A percentile compares a stretch with the other conserved stretches of the same genome.
Evolutionary conservation across 64 coral and sea anemone genomes (phyloP).

Genomic region (Platygyra sinensis): DNA sequence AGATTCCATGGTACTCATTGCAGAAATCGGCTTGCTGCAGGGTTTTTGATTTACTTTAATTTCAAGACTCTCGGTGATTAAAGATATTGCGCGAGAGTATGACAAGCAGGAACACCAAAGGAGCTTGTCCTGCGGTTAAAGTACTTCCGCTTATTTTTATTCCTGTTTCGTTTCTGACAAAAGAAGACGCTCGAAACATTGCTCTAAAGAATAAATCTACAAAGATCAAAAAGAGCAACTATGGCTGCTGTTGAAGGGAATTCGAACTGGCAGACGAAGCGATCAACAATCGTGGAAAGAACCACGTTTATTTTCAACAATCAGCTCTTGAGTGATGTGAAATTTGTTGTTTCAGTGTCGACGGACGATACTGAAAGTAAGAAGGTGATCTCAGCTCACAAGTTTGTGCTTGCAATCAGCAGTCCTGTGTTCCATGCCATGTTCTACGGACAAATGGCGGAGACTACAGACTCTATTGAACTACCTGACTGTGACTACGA

Average conservation of each 20-base stretch:
- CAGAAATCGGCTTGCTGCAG: too few relatives aligned
- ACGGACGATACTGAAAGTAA: neutral
- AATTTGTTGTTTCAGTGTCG: slow-evolving; percentile 22
- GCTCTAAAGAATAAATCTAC: too few relatives aligned
- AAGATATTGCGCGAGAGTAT: too few relatives aligned
- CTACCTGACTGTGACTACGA: slow-evolving; percentile 49
- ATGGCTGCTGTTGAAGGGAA: neutral
- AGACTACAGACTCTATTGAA: slow-evolving; percentile 30
- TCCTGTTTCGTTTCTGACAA: too few relatives aligned
- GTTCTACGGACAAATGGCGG: slow-evolving; percentile 29
- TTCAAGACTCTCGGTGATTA: too few relatives aligned
- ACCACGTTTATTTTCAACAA: slow-evolving; percentile 23
- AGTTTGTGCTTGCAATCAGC: slow-evolving; percentile 34
- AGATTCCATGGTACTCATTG: too few relatives aligned
- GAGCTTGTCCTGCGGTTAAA: too few relatives aligned
- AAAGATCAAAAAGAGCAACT: neutral
- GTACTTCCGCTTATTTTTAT: too few relatives aligned
- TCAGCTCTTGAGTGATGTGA: slow-evolving; percentile 23
- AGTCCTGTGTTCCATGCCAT: slow-evolving; percentile 36
- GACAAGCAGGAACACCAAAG: too few relatives aligned
- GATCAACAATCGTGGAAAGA: neutral
- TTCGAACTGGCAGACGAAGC: slow-evolving; percentile 21
- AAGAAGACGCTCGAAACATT: neutral
- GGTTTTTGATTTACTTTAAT: too few relatives aligned
- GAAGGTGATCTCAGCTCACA: slow-evolving; percentile 32